phyloP scores from a whole-genome alignment of 2,797 vertebrate species.

The Okamejei kenojei region DNA sequence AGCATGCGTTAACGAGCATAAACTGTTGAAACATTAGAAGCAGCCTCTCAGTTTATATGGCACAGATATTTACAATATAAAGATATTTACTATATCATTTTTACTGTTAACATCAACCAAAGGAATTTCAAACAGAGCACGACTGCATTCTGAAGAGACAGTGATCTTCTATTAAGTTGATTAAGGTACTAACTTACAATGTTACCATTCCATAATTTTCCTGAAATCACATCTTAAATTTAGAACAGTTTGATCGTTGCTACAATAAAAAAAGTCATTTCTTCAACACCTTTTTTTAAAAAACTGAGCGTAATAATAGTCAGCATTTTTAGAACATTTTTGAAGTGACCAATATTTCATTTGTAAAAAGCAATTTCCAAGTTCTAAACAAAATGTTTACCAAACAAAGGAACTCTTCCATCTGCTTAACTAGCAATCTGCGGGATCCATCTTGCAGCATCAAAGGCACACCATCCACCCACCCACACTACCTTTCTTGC shows the following conservation, averaged over 20 bases:
- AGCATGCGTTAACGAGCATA: slow-evolving; percentile 33
- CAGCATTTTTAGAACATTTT: neutral
- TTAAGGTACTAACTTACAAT: neutral
- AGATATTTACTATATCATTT: neutral
- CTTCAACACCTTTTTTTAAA: neutral
- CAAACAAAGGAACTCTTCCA: neutral
- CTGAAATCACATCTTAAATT: neutral
- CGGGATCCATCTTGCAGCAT: neutral
- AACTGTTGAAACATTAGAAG: slow-evolving; percentile 29
- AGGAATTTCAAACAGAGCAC: neutral
- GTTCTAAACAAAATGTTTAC: neutral
- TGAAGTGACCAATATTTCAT: neutral
- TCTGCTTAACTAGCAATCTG: neutral
- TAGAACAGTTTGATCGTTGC: neutral
- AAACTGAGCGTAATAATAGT: neutral
- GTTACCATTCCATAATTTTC: neutral
- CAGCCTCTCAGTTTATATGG: neutral
- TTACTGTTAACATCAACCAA: neutral
- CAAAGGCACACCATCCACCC: neutral
- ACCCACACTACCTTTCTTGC: neutral
- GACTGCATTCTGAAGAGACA: neutral
- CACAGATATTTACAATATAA: neutral
- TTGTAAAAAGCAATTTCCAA: neutral
- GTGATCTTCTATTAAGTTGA: neutral
- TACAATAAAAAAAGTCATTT: neutral